phyloP scores from a whole-genome alignment of 2,888 invertebrate species.

The Phytoseiulus persimilis region DNA sequence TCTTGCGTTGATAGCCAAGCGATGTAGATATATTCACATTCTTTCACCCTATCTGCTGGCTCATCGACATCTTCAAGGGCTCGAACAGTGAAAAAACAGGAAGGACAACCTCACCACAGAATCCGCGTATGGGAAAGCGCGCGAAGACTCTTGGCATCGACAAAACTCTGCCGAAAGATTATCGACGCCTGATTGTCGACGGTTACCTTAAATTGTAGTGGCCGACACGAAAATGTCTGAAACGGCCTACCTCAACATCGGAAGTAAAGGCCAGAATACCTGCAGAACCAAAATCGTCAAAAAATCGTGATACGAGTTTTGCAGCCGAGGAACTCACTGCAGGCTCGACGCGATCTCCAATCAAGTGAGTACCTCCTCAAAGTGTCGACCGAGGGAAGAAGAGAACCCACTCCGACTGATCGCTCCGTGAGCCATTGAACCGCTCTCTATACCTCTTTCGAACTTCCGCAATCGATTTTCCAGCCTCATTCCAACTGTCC shows the following conservation, averaged over 20 bases:
- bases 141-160: background rate
- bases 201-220: slow-evolving; percentile 16
- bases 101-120: slow-evolving; percentile 8
- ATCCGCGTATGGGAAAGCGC: background rate
- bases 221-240: slow-evolving; percentile 22
- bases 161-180: background rate
- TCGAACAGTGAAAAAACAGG: slow-evolving; percentile 13
- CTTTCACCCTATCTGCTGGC: background rate
- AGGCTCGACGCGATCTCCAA: background rate
- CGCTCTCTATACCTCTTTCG: no score
- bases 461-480: no score
- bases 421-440: no score
- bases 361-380: background rate
- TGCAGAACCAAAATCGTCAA: background rate
- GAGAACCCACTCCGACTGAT: no score
- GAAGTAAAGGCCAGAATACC: background rate
- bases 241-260: slow-evolving; percentile 27
- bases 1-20: background rate
- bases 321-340: background rate
- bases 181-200: slow-evolving; percentile 13
- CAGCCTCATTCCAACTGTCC: no score
- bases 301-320: background rate
- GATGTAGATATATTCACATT: background rate
- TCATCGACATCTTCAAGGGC: slow-evolving; percentile 13
- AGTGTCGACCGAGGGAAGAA: no score